Evolutionary conservation across 2,888 invertebrate genomes (phyloP), one percentile per base, ranked within the genome.

Genomic region (Cacoxenus indagator): DNA sequence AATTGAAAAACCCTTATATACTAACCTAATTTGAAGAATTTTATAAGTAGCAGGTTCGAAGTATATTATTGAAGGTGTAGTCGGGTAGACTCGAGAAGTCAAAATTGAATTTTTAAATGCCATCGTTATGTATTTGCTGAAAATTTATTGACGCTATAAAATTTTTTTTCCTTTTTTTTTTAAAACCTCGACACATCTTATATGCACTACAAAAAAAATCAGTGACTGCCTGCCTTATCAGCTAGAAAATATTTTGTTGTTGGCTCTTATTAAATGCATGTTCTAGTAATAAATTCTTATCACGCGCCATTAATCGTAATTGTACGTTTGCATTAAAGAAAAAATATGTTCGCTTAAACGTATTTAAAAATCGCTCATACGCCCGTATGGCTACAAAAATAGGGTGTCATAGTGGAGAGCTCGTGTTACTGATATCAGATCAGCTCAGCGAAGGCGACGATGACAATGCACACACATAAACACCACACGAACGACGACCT

Each of bases 301-400:
- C 67, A 45, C 55, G 48, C 57, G 59, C 57, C 64, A 70, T 70
- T 70, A 70, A 70, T 70, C 67, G 70, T 59, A 70, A 67, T 70
- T 62, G 37, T 37, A 37, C 31, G 31, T 6, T 31, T 31, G 31
- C 31, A 31, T 31, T 31, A 6, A 9, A 4, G 4, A 9, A 4
- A 31, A 31, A 6, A 31, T 31, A 9, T 31, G 31, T 31, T 37
- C 14, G 2, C 1, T 37, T 37, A 11, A 14, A 2, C 37, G 37
- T 51, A 51, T 6, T 51, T 6, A 22, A 19, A 17, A n/a, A 51
- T 51, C 4, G 22, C 51, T 6, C 19, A 51, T 6, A 19, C 19
- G 22, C 19, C 5, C 51, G 6, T 22, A 9, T 19, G 51, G 17
- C 19, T 22, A 8, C 51, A 48, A n/a, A n/a, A n/a, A n/a, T n/a